phyloP scores from a whole-genome alignment of 2,113 vertebrate genomes.

The Hippocampus zosterae region DNA sequence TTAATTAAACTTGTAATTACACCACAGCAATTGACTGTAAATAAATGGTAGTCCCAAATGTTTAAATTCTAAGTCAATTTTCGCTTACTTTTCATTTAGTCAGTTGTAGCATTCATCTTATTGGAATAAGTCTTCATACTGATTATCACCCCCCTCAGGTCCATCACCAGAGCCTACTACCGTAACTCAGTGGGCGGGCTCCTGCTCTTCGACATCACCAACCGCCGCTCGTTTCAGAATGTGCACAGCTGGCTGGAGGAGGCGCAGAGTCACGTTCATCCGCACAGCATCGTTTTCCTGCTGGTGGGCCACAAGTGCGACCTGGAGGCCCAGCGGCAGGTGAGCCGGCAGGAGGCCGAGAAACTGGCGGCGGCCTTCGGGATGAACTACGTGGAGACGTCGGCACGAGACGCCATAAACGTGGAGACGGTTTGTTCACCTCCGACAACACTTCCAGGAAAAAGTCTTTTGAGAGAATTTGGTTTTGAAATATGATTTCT shows the following conservation, averaged over 20 bases:
- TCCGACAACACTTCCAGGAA: background rate
- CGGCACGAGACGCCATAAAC: slow-evolving; percentile 91
- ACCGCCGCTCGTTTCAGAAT: slow-evolving; percentile 94
- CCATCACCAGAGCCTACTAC: slow-evolving; percentile 62
- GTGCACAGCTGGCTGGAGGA: slow-evolving; percentile 87
- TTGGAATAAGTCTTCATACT: background rate
- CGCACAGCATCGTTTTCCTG: slow-evolving; percentile 92
- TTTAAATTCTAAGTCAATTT: background rate
- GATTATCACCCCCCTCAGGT: slow-evolving; percentile 50
- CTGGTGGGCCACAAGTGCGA: slow-evolving; percentile 97
- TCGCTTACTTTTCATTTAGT: background rate
- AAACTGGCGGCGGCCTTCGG: slow-evolving; percentile 88
- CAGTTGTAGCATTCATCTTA: background rate
- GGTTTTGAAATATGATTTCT: no score
- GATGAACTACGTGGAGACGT: slow-evolving; percentile 95
- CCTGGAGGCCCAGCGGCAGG: slow-evolving; percentile 90
- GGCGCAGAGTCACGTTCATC: slow-evolving; percentile 91
- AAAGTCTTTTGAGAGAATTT: no score
- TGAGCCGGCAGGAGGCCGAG: slow-evolving; percentile 89
- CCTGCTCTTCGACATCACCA: slow-evolving; percentile 96
- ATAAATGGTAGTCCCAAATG: background rate
- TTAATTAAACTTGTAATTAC: background rate
- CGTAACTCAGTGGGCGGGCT: slow-evolving; percentile 96
- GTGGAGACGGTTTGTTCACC: slow-evolving; percentile 82
- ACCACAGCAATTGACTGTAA: background rate